Conservation (phyloP, 2,888 invertebrate genomes). For the Helleia helle region DNA sequence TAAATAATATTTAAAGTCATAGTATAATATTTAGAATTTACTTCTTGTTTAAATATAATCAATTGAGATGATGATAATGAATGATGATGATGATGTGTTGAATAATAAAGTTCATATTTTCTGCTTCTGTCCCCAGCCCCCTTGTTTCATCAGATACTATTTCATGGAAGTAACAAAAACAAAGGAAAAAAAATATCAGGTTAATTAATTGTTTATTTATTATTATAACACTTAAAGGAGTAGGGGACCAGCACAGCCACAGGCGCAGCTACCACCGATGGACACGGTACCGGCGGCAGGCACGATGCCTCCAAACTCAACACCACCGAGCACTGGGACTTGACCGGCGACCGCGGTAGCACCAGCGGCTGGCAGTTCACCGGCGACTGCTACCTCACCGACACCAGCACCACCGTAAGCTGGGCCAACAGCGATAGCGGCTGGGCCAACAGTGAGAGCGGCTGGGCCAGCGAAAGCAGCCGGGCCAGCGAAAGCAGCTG, state of each 20-base stretch:
- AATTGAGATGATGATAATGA: too few relatives aligned
- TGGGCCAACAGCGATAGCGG: slow-evolving; percentile 13
- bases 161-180: too few relatives aligned
- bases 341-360: slow-evolving; percentile 29
- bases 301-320: slow-evolving; percentile 29
- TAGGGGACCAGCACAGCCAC: slow-evolving; percentile 20
- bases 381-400: slow-evolving; percentile 20
- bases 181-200: too few relatives aligned
- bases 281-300: slow-evolving; percentile 30
- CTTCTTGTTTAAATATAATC: too few relatives aligned
- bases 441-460: slow-evolving; percentile 16
- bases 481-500: slow-evolving; percentile 3
- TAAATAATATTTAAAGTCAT: too few relatives aligned
- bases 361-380: slow-evolving; percentile 30
- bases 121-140: too few relatives aligned
- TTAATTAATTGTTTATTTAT: slow-evolving; percentile 15
- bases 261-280: slow-evolving; percentile 25
- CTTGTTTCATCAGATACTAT: too few relatives aligned
- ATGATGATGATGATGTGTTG: too few relatives aligned
- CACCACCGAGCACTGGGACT: slow-evolving; percentile 31
- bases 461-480: slow-evolving; percentile 17
- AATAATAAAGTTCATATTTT: too few relatives aligned
- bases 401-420: slow-evolving; percentile 19
- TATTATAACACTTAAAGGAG: slow-evolving; percentile 10
- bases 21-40: too few relatives aligned